Evolutionary conservation across 1,140 invertebrate species (phyloP).

Genomic region (Xylocopa sonorina): DNA sequence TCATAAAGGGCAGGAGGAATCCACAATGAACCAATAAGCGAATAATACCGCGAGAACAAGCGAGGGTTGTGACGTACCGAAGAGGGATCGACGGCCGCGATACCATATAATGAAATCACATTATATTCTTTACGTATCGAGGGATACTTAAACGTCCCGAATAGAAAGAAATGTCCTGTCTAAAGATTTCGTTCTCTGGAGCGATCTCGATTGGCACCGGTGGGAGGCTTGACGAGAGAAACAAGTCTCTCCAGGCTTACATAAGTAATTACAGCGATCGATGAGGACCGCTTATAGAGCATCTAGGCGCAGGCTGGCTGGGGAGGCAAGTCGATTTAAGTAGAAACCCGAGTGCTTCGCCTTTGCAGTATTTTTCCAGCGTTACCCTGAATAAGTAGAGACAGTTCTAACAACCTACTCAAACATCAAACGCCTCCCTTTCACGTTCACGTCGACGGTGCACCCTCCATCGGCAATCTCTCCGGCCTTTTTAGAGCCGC

Average conservation of each 20-base stretch:
- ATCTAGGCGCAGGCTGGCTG: not conserved
- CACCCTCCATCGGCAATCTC: not conserved
- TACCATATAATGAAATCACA: not conserved
- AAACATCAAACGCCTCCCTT: slow-evolving; percentile 48
- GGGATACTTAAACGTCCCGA: too few relatives aligned
- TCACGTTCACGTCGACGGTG: not conserved
- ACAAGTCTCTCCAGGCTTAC: slow-evolving; percentile 13
- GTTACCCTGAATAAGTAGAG: slow-evolving; percentile 37
- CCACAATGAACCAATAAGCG: slow-evolving; percentile 72
- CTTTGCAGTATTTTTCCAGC: slow-evolving; percentile 37
- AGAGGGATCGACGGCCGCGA: not conserved
- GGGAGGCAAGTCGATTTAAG: slow-evolving; percentile 6
- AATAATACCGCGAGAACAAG: slow-evolving; percentile 64
- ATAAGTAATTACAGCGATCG: slow-evolving; percentile 47
- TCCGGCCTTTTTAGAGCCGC: slow-evolving; percentile 22
- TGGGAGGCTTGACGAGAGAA: not conserved
- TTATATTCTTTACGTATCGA: not conserved
- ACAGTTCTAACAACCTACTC: slow-evolving; percentile 25
- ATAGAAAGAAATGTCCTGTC: too few relatives aligned
- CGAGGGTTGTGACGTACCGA: slow-evolving; percentile 19
- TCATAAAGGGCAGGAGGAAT: slow-evolving; percentile 72
- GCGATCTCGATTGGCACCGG: slow-evolving; percentile 5
- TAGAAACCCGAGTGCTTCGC: slow-evolving; percentile 29
- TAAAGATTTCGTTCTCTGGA: too few relatives aligned
- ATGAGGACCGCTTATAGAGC: slow-evolving; percentile 15